Evolutionary conservation across 2,113 vertebrate species (phyloP).

Genomic region (Lagenorhynchus albirostris): DNA sequence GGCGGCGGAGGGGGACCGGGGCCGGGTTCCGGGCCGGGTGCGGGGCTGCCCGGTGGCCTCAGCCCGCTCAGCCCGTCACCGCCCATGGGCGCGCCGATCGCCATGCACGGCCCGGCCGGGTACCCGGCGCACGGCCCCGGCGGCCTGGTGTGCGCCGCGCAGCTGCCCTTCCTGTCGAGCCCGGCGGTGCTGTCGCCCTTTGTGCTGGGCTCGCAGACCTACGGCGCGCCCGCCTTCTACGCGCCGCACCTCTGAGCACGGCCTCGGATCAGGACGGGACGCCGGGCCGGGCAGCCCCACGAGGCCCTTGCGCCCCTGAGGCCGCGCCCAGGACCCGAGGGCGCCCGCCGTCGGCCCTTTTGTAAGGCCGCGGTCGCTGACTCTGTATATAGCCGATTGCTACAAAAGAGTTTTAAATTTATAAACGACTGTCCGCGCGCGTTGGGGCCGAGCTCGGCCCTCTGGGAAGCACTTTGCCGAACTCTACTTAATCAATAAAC

Average conservation of each 20-base stretch:
- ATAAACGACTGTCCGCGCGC: background rate
- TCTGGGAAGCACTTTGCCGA: constrained; percentile 33
- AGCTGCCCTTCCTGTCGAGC: constrained; percentile 94
- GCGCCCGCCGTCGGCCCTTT: background rate
- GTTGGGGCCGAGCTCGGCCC: background rate
- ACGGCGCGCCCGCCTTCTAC: constrained; percentile 95
- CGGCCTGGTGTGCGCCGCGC: constrained; percentile 91
- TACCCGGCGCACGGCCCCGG: constrained; percentile 89
- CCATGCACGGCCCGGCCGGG: constrained; percentile 90
- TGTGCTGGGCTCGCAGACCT: constrained; percentile 95
- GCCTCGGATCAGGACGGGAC: background rate
- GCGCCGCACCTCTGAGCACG: constrained; percentile 92
- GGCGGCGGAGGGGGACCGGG: constrained; percentile 74
- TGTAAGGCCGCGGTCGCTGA: background rate
- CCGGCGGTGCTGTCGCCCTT: constrained; percentile 96
- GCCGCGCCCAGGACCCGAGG: background rate
- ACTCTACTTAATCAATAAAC: constrained; percentile 53
- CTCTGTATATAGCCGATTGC: background rate
- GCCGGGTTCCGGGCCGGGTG: constrained; percentile 73
- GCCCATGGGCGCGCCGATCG: constrained; percentile 90
- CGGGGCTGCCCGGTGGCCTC: constrained; percentile 84
- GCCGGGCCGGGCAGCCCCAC: no score
- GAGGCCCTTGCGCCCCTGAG: no score
- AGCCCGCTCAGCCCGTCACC: constrained; percentile 92
- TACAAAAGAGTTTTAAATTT: constrained; percentile 22